Conservation (phyloP, 2,888 invertebrate genomes). For the Crossocerus cetratus region DNA sequence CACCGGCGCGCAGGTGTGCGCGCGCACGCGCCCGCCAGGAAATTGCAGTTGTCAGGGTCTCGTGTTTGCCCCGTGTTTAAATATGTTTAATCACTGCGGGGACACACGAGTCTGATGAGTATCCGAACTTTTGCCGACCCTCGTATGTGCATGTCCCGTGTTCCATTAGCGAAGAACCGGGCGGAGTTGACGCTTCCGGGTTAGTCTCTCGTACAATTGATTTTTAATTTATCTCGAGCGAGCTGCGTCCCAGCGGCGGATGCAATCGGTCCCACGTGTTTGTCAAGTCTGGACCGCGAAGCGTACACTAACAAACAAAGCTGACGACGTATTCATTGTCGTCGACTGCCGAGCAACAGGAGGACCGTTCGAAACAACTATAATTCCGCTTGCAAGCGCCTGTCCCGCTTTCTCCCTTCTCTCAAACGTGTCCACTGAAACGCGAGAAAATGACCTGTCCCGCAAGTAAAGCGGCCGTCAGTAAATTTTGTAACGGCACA, state of each 20-base stretch:
- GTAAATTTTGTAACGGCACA: no score
- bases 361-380: background rate
- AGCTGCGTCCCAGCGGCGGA: constrained; percentile 22
- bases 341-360: constrained; percentile 20
- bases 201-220: constrained; percentile 57
- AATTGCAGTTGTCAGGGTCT: no score
- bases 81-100: no score
- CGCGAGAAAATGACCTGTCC: constrained; percentile 4
- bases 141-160: no score
- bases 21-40: no score
- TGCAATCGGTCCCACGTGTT: constrained; percentile 58
- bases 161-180: constrained; percentile 12
- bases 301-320: constrained; percentile 54
- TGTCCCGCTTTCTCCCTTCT: background rate
- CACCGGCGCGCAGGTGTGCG: no score
- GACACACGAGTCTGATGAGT: no score
- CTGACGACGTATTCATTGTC: constrained; percentile 52
- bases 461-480: background rate
- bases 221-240: constrained; percentile 66
- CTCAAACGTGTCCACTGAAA: background rate
- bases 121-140: no score
- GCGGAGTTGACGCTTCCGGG: constrained; percentile 29
- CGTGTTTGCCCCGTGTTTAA: no score
- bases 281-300: constrained; percentile 66
- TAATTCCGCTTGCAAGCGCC: constrained; percentile 28